phyloP scores from a whole-genome alignment of 2,113 vertebrate species.

The Aepyceros melampus region DNA sequence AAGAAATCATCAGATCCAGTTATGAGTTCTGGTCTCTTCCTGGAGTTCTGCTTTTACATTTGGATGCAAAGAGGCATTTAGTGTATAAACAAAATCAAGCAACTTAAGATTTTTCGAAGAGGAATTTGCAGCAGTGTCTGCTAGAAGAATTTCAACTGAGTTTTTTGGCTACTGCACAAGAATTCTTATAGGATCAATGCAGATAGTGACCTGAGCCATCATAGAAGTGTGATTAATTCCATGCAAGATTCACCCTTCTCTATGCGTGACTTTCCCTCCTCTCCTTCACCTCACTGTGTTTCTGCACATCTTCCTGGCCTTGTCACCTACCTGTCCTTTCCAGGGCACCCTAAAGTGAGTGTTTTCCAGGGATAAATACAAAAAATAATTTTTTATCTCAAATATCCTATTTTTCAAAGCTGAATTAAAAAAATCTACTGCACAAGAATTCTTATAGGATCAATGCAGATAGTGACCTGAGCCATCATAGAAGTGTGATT shows the following conservation, averaged over 20 bases:
- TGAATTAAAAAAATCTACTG: accelerated
- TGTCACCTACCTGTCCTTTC: neutral
- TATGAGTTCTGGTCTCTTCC: neutral
- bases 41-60: neutral
- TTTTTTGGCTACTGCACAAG: neutral
- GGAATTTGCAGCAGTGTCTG: neutral
- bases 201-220: neutral
- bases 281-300: neutral
- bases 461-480: neutral
- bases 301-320: neutral
- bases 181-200: neutral
- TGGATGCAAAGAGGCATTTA: neutral
- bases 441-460: neutral
- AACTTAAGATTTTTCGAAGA: neutral
- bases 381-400: neutral
- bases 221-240: neutral
- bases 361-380: neutral
- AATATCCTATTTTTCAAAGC: neutral
- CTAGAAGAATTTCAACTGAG: neutral
- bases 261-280: neutral
- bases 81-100: neutral
- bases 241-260: neutral
- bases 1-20: neutral
- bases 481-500: neutral
- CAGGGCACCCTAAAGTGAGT: neutral